Percentiles rank a stretch among this genome's conserved stretches.
Evolutionary conservation across 1,140 invertebrate species (phyloP).

Genomic region (Drosophila setifemur): DNA sequence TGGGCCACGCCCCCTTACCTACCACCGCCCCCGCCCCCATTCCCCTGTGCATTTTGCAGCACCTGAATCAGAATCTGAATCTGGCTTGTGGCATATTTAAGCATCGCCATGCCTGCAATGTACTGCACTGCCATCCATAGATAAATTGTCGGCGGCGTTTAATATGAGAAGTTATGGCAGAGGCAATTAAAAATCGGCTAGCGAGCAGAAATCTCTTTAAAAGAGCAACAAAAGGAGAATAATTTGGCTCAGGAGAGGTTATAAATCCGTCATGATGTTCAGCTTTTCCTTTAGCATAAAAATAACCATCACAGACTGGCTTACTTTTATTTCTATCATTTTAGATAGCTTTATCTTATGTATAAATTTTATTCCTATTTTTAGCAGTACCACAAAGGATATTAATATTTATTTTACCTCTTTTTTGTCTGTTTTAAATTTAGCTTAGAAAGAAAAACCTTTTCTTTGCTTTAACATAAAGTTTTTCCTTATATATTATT

Average conservation of each 20-base stretch:
- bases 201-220: slow-evolving; percentile 19
- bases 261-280: slow-evolving; percentile 7
- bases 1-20: slow-evolving; percentile 5
- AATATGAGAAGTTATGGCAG: slow-evolving; percentile 75
- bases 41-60: background rate
- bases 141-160: slow-evolving; percentile 70
- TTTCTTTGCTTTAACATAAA: too few species aligned
- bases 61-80: slow-evolving; percentile 25
- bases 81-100: slow-evolving; percentile 70
- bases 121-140: slow-evolving; percentile 56
- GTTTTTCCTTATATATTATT: too few species aligned
- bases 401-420: too few species aligned
- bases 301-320: too few species aligned
- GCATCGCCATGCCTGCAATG: slow-evolving; percentile 52
- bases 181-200: slow-evolving; percentile 56
- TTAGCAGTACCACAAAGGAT: too few species aligned
- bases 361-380: too few species aligned
- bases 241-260: background rate
- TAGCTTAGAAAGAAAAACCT: too few species aligned
- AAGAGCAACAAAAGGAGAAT: slow-evolving; percentile 25
- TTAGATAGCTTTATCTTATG: too few species aligned
- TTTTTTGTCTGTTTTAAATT: too few species aligned
- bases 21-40: background rate
- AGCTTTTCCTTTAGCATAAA: background rate
- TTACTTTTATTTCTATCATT: too few species aligned